Evolutionary conservation across 2,113 vertebrate species (phyloP).

Genomic region (Thunnus thynnus): DNA sequence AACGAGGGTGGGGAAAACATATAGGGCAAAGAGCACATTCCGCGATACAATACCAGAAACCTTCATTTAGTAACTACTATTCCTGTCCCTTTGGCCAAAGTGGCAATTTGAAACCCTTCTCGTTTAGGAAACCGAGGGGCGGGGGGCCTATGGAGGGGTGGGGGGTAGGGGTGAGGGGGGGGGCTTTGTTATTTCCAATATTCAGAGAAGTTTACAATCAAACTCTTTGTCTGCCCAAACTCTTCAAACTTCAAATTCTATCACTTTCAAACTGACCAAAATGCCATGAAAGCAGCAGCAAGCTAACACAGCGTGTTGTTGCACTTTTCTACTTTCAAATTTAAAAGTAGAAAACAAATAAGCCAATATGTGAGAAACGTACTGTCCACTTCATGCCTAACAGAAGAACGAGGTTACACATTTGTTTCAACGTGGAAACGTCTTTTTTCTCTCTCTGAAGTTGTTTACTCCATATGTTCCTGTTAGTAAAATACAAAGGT

Average conservation of each 20-base stretch:
- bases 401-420: neutral
- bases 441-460: too few relatives aligned
- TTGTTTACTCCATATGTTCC: neutral
- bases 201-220: slow-evolving; percentile 63
- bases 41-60: slow-evolving; percentile 81
- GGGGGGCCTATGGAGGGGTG: slow-evolving; percentile 44
- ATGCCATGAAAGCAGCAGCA: neutral
- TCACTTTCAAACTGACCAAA: neutral
- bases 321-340: neutral
- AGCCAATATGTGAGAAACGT: neutral
- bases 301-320: neutral
- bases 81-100: slow-evolving; percentile 80
- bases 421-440: neutral
- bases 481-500: neutral
- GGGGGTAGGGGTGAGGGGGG: neutral
- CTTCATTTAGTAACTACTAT: slow-evolving; percentile 83
- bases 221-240: neutral
- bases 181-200: slow-evolving; percentile 72
- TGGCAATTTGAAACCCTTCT: slow-evolving; percentile 78
- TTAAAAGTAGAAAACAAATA: neutral
- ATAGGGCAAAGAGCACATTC: slow-evolving; percentile 82
- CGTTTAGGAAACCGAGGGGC: slow-evolving; percentile 46
- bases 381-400: neutral
- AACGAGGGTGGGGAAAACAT: slow-evolving; percentile 62
- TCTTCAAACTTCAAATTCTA: neutral